Conservation (phyloP, 2,888 invertebrate species). For the Hyposoter didymator region DNA sequence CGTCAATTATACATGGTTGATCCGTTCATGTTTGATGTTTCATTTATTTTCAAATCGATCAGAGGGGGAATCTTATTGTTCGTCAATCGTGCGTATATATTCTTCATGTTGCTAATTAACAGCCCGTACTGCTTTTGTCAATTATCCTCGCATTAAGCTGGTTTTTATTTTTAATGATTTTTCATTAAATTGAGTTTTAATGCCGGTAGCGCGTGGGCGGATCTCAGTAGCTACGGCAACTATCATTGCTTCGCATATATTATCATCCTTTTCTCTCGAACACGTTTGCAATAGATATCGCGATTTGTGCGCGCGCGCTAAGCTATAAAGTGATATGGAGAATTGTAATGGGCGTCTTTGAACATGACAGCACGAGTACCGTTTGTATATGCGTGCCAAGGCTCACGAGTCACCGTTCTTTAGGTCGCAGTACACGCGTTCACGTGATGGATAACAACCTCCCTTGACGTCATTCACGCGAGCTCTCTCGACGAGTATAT, state of each 20-base stretch:
- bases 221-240: slow-evolving; percentile 40
- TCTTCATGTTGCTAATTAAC: not conserved
- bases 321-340: slow-evolving; percentile 21
- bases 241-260: slow-evolving; percentile 28
- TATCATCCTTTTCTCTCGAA: slow-evolving; percentile 15
- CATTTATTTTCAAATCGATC: slow-evolving; percentile 48
- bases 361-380: slow-evolving; percentile 32
- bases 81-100: not conserved
- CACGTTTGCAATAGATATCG: slow-evolving; percentile 42
- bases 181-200: slow-evolving; percentile 30
- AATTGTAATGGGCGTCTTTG: slow-evolving; percentile 60
- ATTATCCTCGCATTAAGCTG: slow-evolving; percentile 11
- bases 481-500: slow-evolving; percentile 26
- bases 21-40: slow-evolving; percentile 8
- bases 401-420: slow-evolving; percentile 62
- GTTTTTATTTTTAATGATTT: not conserved
- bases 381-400: slow-evolving; percentile 68
- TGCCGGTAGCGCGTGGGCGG: slow-evolving; percentile 53
- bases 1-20: not conserved
- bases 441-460: slow-evolving; percentile 68
- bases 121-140: not conserved
- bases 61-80: slow-evolving; percentile 8
- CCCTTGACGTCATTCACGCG: slow-evolving; percentile 67
- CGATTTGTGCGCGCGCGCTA: not conserved
- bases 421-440: slow-evolving; percentile 44